Percentiles rank a stretch among this genome's conserved stretches.
Conservation (phyloP, 2,888 invertebrate species). For the Drosophila mercatorum region DNA sequence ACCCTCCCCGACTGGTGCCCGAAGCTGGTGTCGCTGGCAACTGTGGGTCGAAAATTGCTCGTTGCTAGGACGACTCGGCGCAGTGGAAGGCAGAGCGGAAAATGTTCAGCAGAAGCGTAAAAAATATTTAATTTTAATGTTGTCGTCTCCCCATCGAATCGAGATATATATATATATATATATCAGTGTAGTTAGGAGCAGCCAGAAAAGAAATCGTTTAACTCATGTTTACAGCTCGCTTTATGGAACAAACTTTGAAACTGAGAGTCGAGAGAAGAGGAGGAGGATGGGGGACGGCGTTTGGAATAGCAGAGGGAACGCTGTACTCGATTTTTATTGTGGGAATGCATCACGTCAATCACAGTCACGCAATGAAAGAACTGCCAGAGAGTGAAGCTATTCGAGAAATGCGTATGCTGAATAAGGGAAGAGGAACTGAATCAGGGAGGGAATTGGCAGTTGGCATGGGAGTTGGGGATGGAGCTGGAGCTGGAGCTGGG, state of each 20-base stretch:
- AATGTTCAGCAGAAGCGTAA: conserved; percentile 60
- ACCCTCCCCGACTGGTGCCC: conserved; percentile 17
- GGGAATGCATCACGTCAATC: conserved; percentile 58
- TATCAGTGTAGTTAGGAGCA: conserved; percentile 1
- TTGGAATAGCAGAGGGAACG: conserved; percentile 14
- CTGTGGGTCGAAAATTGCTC: conserved; percentile 60
- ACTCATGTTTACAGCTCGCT: conserved; percentile 64
- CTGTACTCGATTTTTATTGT: conserved; percentile 43
- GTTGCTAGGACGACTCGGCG: conserved; percentile 60
- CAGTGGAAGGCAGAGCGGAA: conserved; percentile 56
- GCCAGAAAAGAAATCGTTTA: conserved; percentile 45
- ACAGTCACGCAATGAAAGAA: conserved; percentile 26
- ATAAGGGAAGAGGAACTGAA: conserved; percentile 1
- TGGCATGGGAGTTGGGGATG: neutral
- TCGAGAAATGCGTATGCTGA: conserved; percentile 37
- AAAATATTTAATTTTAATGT: conserved; percentile 76
- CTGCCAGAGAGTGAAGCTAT: conserved; percentile 49
- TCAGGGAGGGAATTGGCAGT: neutral
- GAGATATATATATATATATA: conserved; percentile 7
- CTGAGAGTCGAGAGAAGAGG: conserved; percentile 4
- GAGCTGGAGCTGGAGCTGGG: conserved; percentile 14
- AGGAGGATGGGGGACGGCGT: neutral
- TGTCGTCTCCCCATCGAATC: conserved; percentile 54
- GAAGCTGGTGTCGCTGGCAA: conserved; percentile 43
- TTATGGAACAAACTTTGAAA: conserved; percentile 38